These are phyloP conservation scores for Oceanodroma leucorhoa DNA, from an alignment of 2,797 vertebrate species.

Conservation along the genomic window DNA sequence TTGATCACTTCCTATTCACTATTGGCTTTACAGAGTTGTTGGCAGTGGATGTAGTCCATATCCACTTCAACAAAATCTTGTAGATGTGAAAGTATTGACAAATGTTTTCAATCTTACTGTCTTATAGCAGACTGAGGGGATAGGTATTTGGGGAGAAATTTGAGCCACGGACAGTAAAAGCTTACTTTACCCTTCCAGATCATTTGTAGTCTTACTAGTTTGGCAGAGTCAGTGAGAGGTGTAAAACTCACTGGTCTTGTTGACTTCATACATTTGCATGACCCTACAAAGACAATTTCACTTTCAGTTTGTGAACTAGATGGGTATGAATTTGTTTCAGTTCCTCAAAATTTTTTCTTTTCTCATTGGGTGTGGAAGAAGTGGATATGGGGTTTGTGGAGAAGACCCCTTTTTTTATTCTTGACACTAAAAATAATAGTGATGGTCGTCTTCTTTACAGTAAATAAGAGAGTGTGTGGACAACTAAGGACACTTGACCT, in stretches of 20 bases:
- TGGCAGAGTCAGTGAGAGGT: background rate
- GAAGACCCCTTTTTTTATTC: background rate
- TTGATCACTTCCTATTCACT: background rate
- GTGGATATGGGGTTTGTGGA: background rate
- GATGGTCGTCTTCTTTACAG: background rate
- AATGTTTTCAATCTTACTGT: background rate
- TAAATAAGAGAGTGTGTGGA: background rate
- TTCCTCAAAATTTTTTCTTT: background rate
- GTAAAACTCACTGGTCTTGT: background rate
- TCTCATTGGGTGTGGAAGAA: background rate
- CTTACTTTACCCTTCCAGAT: background rate
- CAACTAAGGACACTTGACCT: background rate
- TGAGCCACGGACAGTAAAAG: background rate
- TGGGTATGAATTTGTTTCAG: background rate
- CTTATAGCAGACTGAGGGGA: background rate
- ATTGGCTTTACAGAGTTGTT: background rate
- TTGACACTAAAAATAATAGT: background rate
- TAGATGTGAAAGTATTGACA: background rate
- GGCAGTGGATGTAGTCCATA: background rate
- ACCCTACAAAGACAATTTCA: background rate
- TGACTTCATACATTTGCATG: background rate
- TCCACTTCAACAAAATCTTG: background rate
- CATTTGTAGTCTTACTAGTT: background rate
- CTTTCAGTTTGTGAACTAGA: background rate
- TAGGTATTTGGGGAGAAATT: background rate